Evolutionary conservation across 2,797 vertebrate species (phyloP), one percentile per base, ranked within the genome.

Genomic region (Xerus rutilus): DNA sequence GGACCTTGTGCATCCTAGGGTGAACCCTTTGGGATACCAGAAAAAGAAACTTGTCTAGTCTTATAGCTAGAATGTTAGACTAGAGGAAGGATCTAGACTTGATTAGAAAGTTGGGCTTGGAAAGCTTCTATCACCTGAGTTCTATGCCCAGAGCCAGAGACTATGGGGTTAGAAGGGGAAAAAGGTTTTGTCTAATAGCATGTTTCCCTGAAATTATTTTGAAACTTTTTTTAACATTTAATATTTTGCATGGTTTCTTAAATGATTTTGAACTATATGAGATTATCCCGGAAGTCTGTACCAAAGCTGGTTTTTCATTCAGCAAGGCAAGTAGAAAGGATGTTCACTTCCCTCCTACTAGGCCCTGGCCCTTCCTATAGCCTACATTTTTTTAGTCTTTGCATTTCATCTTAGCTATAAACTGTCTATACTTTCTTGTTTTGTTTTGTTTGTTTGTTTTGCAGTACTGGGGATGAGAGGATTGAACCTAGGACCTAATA

Each of bases 151-250:
- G 49, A 91, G n/a, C 43, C 81, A 39, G 12, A 93, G 70, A 81
- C 13, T 76, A 1, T 10, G 32, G 43, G 18, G 3, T 17, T n/a
- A 35, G 52, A 91, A 69, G 78, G 35, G 86, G 62, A 87, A 47
- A 76, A 89, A n/a, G 18, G 45, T 83, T 92, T 77, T 88, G 30
- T 54, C 78, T 74, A 77, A 74, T 92, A 86, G 86, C 89, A 74
- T 28, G 43, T 91, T 93, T 47, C 81, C 81, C 59, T 73, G 23
- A 90, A 32, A 69, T 87, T 57, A 43, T 81, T 95, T 39, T 79
- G n/a, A 52, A 95, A 86, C 64, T 83, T 21, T 14, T 14, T 86
- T 78, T 72, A 74, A 96, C 62, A 83, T 94, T 91, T 69, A 76
- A 62, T 32, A 81, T 82, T 89, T 9, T 74, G 9, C 54, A 57